phyloP scores from a whole-genome alignment of 2,888 invertebrate species.

The Rhingia rostrata region DNA sequence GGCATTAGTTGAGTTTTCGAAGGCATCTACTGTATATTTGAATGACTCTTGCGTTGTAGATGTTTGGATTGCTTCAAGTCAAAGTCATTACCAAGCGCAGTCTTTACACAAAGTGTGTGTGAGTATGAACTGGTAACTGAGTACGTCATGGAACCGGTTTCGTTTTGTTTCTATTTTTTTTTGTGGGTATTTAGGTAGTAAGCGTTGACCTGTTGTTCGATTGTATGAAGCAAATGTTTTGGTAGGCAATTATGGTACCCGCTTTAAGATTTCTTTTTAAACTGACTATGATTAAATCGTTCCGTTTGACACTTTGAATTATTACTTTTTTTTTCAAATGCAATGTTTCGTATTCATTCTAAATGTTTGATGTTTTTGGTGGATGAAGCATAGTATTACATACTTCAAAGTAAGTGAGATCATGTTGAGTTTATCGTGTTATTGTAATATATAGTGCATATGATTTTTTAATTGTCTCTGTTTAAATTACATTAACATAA shows the following conservation, averaged over 20 bases:
- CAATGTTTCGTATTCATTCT: conserved; percentile 1
- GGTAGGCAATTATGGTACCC: background rate
- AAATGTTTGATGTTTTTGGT: too few species aligned
- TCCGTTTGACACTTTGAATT: conserved; percentile 6
- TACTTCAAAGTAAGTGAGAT: too few species aligned
- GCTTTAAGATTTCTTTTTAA: background rate
- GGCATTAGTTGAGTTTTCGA: too few species aligned
- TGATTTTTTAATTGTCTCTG: too few species aligned
- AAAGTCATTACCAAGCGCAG: conserved; percentile 66
- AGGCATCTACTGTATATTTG: background rate
- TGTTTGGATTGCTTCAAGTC: conserved; percentile 39
- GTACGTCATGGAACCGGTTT: conserved; percentile 43
- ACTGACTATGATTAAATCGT: background rate
- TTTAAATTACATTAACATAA: too few species aligned
- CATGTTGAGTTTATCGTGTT: too few species aligned
- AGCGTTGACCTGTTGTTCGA: conserved; percentile 43
- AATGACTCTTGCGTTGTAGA: conserved; percentile 28
- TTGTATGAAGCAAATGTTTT: conserved; percentile 38
- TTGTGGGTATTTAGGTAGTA: conserved; percentile 44
- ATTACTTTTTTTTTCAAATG: background rate
- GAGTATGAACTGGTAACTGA: conserved; percentile 30
- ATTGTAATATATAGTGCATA: too few species aligned
- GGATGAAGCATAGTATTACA: too few species aligned
- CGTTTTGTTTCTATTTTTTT: background rate
- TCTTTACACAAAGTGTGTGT: conserved; percentile 5